These are phyloP conservation scores for Fistularia commersonii DNA, from an alignment of 2,797 vertebrate genomes.

Conservation along the genomic window DNA sequence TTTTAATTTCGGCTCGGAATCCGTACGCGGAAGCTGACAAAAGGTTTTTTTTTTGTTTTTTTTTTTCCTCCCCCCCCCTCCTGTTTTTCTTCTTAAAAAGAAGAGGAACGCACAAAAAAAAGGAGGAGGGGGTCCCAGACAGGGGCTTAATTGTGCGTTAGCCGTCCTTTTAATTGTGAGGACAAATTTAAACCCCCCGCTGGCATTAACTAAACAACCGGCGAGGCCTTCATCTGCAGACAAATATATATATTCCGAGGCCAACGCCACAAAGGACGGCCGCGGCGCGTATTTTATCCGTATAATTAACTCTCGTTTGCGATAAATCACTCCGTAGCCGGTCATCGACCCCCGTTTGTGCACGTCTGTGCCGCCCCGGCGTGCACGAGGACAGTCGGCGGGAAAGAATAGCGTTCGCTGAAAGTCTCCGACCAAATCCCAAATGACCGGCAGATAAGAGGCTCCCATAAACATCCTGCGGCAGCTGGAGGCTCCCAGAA, in stretches of 20 bases:
- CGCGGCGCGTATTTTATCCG: constrained; percentile 24
- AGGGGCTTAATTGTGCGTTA: constrained; percentile 56
- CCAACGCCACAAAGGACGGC: constrained; percentile 49
- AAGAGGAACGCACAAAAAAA: constrained; percentile 23
- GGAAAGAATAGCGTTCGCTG: too few relatives aligned
- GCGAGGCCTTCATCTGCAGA: constrained; percentile 12
- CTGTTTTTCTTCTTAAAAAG: constrained; percentile 20
- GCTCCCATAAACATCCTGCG: constrained; percentile 27
- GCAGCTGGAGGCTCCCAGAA: constrained; percentile 5
- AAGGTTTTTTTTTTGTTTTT: constrained; percentile 2
- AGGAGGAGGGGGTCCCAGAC: constrained; percentile 12
- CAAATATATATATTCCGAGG: too few relatives aligned
- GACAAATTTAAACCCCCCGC: constrained; percentile 61
- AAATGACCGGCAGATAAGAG: too few relatives aligned
- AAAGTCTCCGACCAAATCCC: too few relatives aligned
- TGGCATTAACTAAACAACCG: constrained; percentile 66
- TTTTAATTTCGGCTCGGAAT: too few relatives aligned
- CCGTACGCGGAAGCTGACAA: too few relatives aligned
- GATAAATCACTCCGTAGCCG: constrained; percentile 16
- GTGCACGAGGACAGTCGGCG: too few relatives aligned
- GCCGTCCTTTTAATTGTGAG: constrained; percentile 68
- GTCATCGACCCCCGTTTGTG: constrained; percentile 7
- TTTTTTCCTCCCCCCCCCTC: constrained; percentile 18
- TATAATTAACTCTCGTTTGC: constrained; percentile 36
- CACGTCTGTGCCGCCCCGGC: neutral